phyloP scores from a whole-genome alignment of 2,113 vertebrate species.

The Tympanuchus pallidicinctus region DNA sequence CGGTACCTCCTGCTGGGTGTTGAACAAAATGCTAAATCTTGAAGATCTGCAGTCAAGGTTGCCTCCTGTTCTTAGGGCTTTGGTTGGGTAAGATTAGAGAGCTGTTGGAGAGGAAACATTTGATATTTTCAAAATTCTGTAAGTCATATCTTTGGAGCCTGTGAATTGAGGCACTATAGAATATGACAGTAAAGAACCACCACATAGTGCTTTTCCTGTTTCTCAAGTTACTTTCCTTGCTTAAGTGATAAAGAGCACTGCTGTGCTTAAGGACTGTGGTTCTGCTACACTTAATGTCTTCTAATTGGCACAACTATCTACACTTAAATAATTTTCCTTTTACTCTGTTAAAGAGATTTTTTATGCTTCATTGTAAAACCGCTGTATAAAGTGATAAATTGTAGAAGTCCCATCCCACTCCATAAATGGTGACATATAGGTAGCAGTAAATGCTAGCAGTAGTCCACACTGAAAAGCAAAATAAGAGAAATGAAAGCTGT shows the following conservation, averaged over 20 bases:
- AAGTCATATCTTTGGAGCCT: background rate
- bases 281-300: background rate
- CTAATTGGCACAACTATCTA: background rate
- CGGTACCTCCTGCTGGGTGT: background rate
- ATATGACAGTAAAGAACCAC: background rate
- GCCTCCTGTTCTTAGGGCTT: background rate
- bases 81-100: background rate
- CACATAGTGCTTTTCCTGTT: background rate
- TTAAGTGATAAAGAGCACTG: background rate
- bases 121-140: background rate
- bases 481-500: background rate
- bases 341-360: background rate
- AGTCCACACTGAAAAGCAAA: background rate
- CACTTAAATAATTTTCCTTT: background rate
- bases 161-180: background rate
- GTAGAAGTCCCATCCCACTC: background rate
- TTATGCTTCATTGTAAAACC: background rate
- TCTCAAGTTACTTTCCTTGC: background rate
- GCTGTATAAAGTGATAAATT: background rate
- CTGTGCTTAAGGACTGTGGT: background rate
- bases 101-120: background rate
- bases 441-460: background rate
- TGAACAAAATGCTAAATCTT: background rate
- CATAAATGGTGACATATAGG: background rate
- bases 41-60: background rate